Conservation (phyloP, 2,797 vertebrate species). For the Odontamblyopus rebecca region DNA sequence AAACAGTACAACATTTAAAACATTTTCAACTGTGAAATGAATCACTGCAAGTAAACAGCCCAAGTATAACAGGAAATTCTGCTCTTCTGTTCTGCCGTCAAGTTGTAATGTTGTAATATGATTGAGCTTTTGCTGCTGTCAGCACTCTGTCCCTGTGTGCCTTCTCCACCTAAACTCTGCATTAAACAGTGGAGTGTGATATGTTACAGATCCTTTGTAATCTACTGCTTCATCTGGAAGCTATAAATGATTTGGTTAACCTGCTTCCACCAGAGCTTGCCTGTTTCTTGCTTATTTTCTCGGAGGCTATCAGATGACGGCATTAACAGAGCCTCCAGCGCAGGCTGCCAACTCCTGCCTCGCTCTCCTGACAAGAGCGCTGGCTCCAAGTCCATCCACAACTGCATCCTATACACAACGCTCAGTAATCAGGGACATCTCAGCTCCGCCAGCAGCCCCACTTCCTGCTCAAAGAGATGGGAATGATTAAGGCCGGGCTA, state of each 20-base stretch:
- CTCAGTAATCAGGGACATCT: slow-evolving; percentile 56
- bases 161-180: not conserved
- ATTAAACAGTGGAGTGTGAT: slow-evolving; percentile 31
- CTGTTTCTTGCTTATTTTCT: slow-evolving; percentile 47
- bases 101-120: not conserved
- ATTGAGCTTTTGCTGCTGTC: slow-evolving; percentile 20
- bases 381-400: slow-evolving; percentile 38
- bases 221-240: slow-evolving; percentile 51
- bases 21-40: not conserved
- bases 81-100: not conserved
- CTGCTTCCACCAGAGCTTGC: slow-evolving; percentile 39
- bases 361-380: slow-evolving; percentile 39
- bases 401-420: slow-evolving; percentile 12
- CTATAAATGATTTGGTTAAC: slow-evolving; percentile 56
- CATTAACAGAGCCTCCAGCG: slow-evolving; percentile 40
- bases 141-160: slow-evolving; percentile 4
- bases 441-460: slow-evolving; percentile 41
- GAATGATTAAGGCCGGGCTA: slow-evolving; percentile 52
- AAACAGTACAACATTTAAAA: not conserved
- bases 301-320: slow-evolving; percentile 41
- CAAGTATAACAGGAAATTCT: not conserved
- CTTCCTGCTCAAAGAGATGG: slow-evolving; percentile 54
- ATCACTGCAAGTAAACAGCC: not conserved
- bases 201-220: slow-evolving; percentile 36
- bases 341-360: slow-evolving; percentile 41